Evolutionary conservation across 2,797 vertebrate species (phyloP).

Genomic region (Petrocephalus sullivani): DNA sequence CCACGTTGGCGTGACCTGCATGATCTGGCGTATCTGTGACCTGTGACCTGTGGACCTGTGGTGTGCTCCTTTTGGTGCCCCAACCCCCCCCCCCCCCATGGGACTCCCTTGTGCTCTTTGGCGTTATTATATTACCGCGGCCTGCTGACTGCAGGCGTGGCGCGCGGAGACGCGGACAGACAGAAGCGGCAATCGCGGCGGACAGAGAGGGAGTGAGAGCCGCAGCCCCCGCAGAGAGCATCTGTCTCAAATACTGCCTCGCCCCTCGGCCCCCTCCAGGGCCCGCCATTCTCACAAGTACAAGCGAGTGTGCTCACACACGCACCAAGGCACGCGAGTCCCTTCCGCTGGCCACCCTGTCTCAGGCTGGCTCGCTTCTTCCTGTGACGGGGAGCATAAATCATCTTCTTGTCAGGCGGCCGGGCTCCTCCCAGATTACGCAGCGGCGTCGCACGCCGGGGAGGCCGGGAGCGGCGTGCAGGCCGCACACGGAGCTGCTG

Average conservation of each 20-base stretch:
- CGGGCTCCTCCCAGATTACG: constrained; percentile 69
- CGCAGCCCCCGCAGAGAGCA: constrained; percentile 69
- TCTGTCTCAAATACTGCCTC: constrained; percentile 71
- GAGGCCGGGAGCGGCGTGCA: constrained; percentile 33
- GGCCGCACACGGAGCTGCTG: constrained; percentile 32
- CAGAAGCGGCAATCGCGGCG: constrained; percentile 50
- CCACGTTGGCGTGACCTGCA: background rate
- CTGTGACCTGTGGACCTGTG: background rate
- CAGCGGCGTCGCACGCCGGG: constrained; percentile 76
- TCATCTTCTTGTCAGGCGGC: constrained; percentile 78
- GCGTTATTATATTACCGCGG: background rate
- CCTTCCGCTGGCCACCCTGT: constrained; percentile 64
- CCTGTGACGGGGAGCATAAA: constrained; percentile 80
- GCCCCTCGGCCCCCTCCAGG: background rate
- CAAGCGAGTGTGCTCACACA: background rate
- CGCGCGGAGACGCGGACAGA: background rate
- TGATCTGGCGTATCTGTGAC: background rate
- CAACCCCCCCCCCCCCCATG: background rate
- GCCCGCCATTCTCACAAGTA: background rate
- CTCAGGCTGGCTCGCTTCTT: constrained; percentile 66
- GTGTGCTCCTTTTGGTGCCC: background rate
- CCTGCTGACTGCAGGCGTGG: background rate
- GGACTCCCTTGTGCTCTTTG: background rate
- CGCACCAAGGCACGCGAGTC: constrained; percentile 49
- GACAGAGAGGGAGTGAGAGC: constrained; percentile 44